These are phyloP conservation scores for Xestobium rufovillosum DNA, from an alignment of 2,888 invertebrate species.

Conservation along the genomic window DNA sequence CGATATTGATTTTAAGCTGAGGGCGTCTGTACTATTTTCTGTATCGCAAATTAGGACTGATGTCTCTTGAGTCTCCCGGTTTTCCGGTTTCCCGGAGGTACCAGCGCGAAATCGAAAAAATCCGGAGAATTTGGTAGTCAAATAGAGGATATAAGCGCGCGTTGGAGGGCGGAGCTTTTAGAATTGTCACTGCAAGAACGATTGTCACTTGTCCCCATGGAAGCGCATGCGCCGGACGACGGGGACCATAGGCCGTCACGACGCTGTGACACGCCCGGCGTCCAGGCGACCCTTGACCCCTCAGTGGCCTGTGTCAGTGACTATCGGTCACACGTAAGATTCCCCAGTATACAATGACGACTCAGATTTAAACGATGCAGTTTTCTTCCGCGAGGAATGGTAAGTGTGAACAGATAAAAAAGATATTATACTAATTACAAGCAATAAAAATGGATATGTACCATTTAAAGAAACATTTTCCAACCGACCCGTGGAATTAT, in stretches of 20 bases:
- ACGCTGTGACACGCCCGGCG: constrained; percentile 44
- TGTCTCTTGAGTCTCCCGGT: not conserved
- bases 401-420: constrained; percentile 20
- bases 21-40: not conserved
- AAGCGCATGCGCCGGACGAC: constrained; percentile 39
- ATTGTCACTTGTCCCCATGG: constrained; percentile 42
- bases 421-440: constrained; percentile 21
- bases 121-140: constrained; percentile 11
- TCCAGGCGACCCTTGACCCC: constrained; percentile 42
- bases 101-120: constrained; percentile 9
- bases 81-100: too few relatives aligned
- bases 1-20: constrained; percentile 2
- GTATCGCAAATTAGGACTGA: not conserved
- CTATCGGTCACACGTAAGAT: constrained; percentile 28
- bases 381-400: constrained; percentile 28
- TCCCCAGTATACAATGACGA: constrained; percentile 2
- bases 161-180: constrained; percentile 35
- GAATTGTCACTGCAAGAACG: constrained; percentile 43
- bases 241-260: constrained; percentile 43
- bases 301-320: constrained; percentile 38
- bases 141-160: constrained; percentile 29
- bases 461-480: constrained; percentile 12
- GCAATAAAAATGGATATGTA: constrained; percentile 8
- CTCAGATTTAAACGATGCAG: constrained; percentile 23
- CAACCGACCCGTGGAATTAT: constrained; percentile 14